These are phyloP conservation scores for Petrosia ficiformis DNA, from an alignment of 37 sponge, comb jelly and placozoan genomes.

Conservation along the genomic window DNA sequence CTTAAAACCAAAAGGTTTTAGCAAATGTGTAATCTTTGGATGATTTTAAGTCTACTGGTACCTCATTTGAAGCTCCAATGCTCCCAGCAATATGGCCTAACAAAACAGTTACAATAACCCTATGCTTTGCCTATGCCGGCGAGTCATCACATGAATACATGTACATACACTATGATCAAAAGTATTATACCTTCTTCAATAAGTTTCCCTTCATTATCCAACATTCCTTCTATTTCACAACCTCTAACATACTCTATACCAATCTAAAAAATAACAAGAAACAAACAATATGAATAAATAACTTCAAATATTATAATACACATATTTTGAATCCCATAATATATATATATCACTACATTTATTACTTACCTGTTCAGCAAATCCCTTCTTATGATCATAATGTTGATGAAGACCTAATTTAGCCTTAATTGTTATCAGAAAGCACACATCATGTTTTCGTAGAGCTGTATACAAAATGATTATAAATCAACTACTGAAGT, in stretches of 20 bases:
- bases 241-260: constrained; percentile 89
- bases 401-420: constrained; percentile 45
- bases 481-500: too few species aligned
- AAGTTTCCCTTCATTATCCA: constrained; percentile 92
- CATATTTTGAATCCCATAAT: not conserved
- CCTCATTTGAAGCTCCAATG: too few species aligned
- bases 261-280: constrained; percentile 30
- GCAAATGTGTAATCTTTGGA: too few species aligned
- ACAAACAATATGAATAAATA: not conserved
- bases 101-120: too few species aligned
- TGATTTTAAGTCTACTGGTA: too few species aligned
- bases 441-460: constrained; percentile 94
- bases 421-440: constrained; percentile 82
- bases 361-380: constrained; percentile 65
- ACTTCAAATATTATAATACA: not conserved
- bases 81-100: too few species aligned
- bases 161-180: too few species aligned
- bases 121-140: too few species aligned
- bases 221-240: constrained; percentile 97
- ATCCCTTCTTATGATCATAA: constrained; percentile 51
- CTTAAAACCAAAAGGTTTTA: too few species aligned
- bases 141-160: too few species aligned
- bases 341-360: too few species aligned
- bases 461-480: constrained; percentile 58
- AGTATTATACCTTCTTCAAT: constrained; percentile 89